Conservation (phyloP, 2,797 vertebrate genomes). For the Peromyscus attwateri region DNA sequence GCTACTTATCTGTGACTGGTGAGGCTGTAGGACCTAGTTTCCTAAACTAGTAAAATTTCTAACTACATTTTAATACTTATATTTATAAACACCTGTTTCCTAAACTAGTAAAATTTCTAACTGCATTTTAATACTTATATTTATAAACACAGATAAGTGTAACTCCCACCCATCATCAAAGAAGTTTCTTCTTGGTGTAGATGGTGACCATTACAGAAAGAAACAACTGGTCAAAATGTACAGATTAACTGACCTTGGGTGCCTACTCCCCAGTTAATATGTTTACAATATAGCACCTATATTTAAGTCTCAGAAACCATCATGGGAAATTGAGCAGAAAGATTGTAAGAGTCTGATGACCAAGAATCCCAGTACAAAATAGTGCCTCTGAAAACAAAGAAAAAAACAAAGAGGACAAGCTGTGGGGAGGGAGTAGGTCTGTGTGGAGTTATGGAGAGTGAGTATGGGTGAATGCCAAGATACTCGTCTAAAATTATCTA, state of each 20-base stretch:
- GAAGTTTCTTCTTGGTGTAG: neutral
- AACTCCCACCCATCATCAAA: too few species aligned
- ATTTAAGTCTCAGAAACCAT: neutral
- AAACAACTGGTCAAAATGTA: too few species aligned
- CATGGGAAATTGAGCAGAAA: neutral
- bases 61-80: too few species aligned
- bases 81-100: neutral
- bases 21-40: too few species aligned
- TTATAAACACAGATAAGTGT: too few species aligned
- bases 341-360: neutral
- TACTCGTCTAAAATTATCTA: neutral
- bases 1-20: neutral
- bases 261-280: neutral
- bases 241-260: neutral
- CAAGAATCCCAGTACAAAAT: too few species aligned
- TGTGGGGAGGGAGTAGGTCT: neutral
- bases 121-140: too few species aligned
- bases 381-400: neutral
- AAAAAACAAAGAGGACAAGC: neutral
- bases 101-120: neutral
- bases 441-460: neutral
- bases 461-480: neutral
- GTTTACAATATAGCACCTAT: neutral
- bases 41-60: neutral
- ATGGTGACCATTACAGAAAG: neutral